Conservation (phyloP, 2,797 vertebrate species). For the Poecilia gillii region DNA sequence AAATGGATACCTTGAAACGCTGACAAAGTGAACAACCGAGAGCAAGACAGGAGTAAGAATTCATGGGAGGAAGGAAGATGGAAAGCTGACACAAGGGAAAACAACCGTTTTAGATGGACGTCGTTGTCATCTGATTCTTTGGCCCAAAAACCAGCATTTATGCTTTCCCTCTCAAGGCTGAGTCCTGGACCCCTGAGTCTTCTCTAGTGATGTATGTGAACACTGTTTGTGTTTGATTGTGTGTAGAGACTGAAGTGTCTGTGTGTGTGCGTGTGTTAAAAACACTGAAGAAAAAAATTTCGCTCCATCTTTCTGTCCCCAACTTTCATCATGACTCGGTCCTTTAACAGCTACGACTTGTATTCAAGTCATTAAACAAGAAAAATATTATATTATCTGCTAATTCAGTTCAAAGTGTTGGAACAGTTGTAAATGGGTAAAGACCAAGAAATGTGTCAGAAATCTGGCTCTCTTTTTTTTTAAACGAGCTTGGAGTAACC, state of each 20-base stretch:
- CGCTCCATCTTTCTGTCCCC: constrained; percentile 49
- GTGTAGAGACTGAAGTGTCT: neutral
- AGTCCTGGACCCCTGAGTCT: constrained; percentile 47
- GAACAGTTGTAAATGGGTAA: neutral
- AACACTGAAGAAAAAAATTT: constrained; percentile 53
- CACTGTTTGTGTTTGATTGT: constrained; percentile 4
- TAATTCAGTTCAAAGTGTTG: neutral
- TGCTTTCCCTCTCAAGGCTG: constrained; percentile 54
- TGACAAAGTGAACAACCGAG: constrained; percentile 39
- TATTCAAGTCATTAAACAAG: neutral
- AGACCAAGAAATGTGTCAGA: neutral
- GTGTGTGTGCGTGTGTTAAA: constrained; percentile 18
- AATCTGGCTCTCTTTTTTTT: too few relatives aligned
- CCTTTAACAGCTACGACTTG: neutral
- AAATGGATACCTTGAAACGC: constrained; percentile 37
- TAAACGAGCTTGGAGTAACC: neutral
- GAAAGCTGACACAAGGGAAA: constrained; percentile 52
- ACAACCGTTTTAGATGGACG: constrained; percentile 54
- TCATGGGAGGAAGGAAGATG: constrained; percentile 17
- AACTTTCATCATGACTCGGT: constrained; percentile 59
- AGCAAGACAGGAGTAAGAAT: constrained; percentile 22
- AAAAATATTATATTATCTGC: constrained; percentile 1
- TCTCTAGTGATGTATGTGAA: constrained; percentile 35
- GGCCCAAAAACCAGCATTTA: constrained; percentile 60
- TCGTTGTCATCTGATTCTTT: constrained; percentile 60